Conservation (phyloP, 1,140 invertebrate genomes). For the Subanguina moxae region DNA sequence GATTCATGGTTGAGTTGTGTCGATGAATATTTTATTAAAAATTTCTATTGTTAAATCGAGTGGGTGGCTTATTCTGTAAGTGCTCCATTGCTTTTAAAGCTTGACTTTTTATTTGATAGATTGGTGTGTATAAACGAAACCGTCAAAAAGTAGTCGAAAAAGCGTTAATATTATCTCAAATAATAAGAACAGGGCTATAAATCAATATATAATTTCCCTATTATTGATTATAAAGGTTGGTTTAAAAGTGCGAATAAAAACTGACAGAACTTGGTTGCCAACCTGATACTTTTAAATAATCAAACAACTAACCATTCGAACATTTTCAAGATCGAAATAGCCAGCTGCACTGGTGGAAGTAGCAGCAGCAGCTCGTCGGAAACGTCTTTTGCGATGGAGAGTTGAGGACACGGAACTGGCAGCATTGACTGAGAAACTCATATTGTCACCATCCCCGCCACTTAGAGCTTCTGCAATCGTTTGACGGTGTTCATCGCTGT, state of each 20-base stretch:
- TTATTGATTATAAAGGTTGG: not conserved
- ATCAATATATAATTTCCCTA: not conserved
- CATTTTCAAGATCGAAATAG: not conserved
- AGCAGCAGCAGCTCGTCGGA: not conserved
- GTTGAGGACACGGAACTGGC: not conserved
- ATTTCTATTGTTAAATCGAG: no score
- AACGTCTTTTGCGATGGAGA: not conserved
- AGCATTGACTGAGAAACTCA: not conserved
- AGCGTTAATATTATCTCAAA: no score
- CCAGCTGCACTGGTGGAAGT: not conserved
- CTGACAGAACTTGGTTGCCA: no score
- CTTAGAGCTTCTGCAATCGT: not conserved
- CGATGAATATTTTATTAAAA: no score
- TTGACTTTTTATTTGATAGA: no score
- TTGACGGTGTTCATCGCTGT: conserved; percentile 12
- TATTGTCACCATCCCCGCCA: not conserved
- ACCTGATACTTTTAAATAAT: not conserved
- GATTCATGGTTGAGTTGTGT: no score
- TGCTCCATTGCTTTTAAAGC: no score
- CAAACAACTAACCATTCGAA: not conserved
- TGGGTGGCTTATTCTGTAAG: no score
- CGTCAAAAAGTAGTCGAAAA: no score
- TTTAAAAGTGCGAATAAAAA: not conserved
- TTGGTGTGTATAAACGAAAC: no score
- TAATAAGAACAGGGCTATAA: not conserved